phyloP scores from a whole-genome alignment of 1,140 invertebrate species.

The Cepaea nemoralis region DNA sequence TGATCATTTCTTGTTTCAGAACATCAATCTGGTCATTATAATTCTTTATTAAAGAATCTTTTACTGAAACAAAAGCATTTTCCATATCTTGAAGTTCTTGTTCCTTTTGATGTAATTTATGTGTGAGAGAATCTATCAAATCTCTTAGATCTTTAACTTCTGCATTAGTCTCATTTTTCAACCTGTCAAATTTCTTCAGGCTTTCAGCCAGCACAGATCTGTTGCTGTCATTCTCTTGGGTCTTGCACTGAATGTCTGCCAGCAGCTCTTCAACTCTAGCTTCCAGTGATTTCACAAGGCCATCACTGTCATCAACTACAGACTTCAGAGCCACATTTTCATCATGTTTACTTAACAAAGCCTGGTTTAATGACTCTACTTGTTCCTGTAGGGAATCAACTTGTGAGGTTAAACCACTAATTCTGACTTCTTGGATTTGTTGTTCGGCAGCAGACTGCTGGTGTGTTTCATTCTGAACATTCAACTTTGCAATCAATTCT shows the following conservation, averaged over 20 bases:
- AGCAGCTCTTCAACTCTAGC: constrained; percentile 39
- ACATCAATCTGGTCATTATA: constrained; percentile 36
- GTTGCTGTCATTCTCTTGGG: constrained; percentile 32
- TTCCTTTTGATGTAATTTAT: constrained; percentile 39
- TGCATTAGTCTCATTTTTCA: constrained; percentile 50
- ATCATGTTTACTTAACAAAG: constrained; percentile 47
- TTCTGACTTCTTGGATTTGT: constrained; percentile 43
- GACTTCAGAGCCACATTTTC: constrained; percentile 50
- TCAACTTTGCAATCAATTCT: constrained; percentile 50
- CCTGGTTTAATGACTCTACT: constrained; percentile 46
- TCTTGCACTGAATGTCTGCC: constrained; percentile 39
- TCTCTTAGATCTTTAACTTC: constrained; percentile 56
- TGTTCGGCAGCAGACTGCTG: constrained; percentile 51
- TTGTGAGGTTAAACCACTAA: constrained; percentile 22
- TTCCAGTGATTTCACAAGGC: constrained; percentile 41
- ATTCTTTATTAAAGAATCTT: constrained; percentile 37
- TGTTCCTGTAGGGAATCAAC: constrained; percentile 20
- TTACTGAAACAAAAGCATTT: constrained; percentile 38
- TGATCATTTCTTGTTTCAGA: constrained; percentile 43
- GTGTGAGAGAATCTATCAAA: constrained; percentile 47
- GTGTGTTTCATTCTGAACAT: constrained; percentile 49
- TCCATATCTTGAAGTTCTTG: constrained; percentile 41
- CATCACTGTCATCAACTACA: constrained; percentile 47
- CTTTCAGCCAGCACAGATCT: constrained; percentile 43
- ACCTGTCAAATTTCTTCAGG: constrained; percentile 55